Percentiles rank a stretch among this genome's conserved stretches.
These are phyloP conservation scores for Dicycla oo DNA, from an alignment of 2,888 invertebrate genomes.

Conservation along the genomic window DNA sequence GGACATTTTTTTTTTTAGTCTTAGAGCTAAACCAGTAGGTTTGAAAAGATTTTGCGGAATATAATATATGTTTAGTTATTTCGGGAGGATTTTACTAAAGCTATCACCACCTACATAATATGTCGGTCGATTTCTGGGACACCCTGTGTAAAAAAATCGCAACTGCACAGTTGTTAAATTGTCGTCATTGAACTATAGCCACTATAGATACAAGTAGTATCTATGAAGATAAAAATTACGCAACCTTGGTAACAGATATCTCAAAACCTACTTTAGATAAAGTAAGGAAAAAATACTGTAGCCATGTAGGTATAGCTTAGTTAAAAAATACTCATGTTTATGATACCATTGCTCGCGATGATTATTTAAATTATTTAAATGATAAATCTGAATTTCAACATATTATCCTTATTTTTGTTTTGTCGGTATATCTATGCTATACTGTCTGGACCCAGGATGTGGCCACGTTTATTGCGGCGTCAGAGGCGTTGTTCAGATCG, in stretches of 20 bases:
- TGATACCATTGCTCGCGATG: not conserved
- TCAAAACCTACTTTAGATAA: conserved; percentile 6
- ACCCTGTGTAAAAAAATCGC: conserved; percentile 12
- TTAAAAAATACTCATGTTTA: not conserved
- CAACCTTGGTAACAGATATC: conserved; percentile 42
- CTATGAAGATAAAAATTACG: conserved; percentile 42
- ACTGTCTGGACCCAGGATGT: not conserved
- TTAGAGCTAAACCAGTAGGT: too few relatives aligned
- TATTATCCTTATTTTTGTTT: not conserved
- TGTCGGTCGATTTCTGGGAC: too few relatives aligned
- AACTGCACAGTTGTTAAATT: conserved; percentile 23
- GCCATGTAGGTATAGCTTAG: not conserved
- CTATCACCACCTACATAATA: too few relatives aligned
- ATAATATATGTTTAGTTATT: too few relatives aligned
- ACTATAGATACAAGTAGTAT: not conserved
- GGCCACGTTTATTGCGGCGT: not conserved
- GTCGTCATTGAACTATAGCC: conserved; percentile 1
- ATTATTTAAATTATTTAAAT: too few relatives aligned
- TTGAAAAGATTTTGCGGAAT: too few relatives aligned
- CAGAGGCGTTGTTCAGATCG: not conserved
- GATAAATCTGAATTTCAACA: not conserved
- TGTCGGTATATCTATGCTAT: not conserved
- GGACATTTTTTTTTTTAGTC: too few relatives aligned
- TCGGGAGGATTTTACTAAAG: too few relatives aligned
- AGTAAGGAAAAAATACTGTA: conserved; percentile 5